phyloP scores from a whole-genome alignment of 2,888 invertebrate species.

The Athrips mouffetella region DNA sequence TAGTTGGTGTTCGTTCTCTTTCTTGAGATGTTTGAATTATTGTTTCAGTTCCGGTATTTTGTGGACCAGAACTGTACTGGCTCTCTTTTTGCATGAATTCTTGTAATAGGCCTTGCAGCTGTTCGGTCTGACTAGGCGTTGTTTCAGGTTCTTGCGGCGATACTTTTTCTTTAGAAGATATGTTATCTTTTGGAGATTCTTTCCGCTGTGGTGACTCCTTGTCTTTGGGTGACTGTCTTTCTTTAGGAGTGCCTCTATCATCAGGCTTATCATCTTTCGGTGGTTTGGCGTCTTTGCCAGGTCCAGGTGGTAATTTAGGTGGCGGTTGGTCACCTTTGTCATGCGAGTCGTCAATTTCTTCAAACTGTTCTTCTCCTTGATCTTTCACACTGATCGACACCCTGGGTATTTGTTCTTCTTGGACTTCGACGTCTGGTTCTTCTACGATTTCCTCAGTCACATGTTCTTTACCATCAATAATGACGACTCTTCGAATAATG shows the following conservation, averaged over 20 bases:
- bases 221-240: slow-evolving; percentile 9
- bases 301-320: slow-evolving; percentile 30
- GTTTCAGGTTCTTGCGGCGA: slow-evolving; percentile 17
- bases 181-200: slow-evolving; percentile 17
- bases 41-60: slow-evolving; percentile 23
- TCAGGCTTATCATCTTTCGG: slow-evolving; percentile 21
- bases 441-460: slow-evolving; percentile 90
- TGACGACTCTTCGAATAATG: slow-evolving; percentile 86
- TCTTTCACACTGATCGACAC: slow-evolving; percentile 83
- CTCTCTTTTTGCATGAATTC: slow-evolving; percentile 51
- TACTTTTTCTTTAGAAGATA: slow-evolving; percentile 24
- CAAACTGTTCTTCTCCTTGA: slow-evolving; percentile 68
- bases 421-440: slow-evolving; percentile 87
- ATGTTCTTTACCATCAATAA: slow-evolving; percentile 90
- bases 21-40: slow-evolving; percentile 27
- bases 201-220: background rate
- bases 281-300: slow-evolving; percentile 26
- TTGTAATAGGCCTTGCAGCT: slow-evolving; percentile 38
- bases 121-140: slow-evolving; percentile 20
- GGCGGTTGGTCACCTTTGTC: slow-evolving; percentile 37
- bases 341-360: slow-evolving; percentile 46
- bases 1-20: slow-evolving; percentile 35
- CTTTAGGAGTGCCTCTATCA: background rate
- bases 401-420: slow-evolving; percentile 84
- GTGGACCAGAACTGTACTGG: slow-evolving; percentile 25